Conservation (phyloP, 1,140 invertebrate species). For the Drosophila persimilis region DNA sequence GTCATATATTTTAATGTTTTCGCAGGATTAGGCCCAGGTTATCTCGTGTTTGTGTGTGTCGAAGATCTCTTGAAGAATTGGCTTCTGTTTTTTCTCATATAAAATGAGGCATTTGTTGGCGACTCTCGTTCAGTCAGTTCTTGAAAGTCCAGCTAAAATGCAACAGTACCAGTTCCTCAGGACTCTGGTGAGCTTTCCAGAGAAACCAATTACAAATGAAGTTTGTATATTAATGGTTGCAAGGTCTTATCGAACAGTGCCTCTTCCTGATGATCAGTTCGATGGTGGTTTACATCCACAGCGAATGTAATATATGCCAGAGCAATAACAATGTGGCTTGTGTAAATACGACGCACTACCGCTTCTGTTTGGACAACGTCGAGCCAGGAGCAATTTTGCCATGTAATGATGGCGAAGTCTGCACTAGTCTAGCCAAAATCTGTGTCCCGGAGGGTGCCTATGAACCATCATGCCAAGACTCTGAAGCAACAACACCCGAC, state of each 20-base stretch:
- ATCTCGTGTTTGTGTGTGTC: constrained; percentile 17
- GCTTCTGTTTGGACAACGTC: constrained; percentile 34
- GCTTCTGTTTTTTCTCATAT: constrained; percentile 28
- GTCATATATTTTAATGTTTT: constrained; percentile 23
- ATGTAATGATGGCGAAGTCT: constrained; percentile 44
- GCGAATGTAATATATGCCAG: constrained; percentile 42
- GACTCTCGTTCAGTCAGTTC: constrained; percentile 40
- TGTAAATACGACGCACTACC: constrained; percentile 53
- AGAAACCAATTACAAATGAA: background rate
- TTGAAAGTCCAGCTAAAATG: constrained; percentile 35
- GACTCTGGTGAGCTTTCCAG: constrained; percentile 43
- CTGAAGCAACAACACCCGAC: background rate
- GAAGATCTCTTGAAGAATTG: background rate
- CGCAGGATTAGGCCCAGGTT: constrained; percentile 6
- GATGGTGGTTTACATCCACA: constrained; percentile 5
- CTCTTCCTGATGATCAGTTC: constrained; percentile 19
- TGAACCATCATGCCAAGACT: background rate
- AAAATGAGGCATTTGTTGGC: constrained; percentile 32
- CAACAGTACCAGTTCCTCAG: constrained; percentile 26
- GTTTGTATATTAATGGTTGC: background rate
- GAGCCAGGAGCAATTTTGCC: background rate
- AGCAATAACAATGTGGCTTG: constrained; percentile 41
- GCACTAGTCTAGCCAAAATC: constrained; percentile 21
- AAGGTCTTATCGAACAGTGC: constrained; percentile 14
- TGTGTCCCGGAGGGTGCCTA: constrained; percentile 15